Conservation (phyloP, 2,797 vertebrate species). For the Typhlichthys eigenmanni region DNA sequence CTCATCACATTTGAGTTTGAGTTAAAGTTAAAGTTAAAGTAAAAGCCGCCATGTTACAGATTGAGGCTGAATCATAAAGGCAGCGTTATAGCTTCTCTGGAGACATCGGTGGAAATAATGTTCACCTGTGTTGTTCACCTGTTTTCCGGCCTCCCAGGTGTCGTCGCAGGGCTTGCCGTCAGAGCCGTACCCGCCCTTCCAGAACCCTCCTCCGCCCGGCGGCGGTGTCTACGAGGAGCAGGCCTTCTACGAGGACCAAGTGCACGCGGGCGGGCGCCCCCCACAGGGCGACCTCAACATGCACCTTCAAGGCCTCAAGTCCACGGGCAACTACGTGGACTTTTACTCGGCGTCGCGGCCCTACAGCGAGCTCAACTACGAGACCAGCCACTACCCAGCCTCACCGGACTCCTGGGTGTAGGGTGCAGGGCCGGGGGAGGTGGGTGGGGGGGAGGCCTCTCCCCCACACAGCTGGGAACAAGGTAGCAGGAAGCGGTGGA, state of each 20-base stretch:
- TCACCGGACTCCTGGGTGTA: slow-evolving; percentile 99
- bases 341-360: slow-evolving; percentile 99
- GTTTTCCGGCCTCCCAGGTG: slow-evolving; percentile 71
- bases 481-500: slow-evolving; percentile 15
- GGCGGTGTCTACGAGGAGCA: slow-evolving; percentile 88
- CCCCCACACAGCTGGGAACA: slow-evolving; percentile 22
- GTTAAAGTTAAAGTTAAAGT: too few relatives aligned
- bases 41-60: too few relatives aligned
- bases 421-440: slow-evolving; percentile 50
- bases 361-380: slow-evolving; percentile 99
- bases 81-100: too few relatives aligned
- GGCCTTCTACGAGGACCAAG: slow-evolving; percentile 96
- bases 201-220: slow-evolving; percentile 83
- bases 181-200: slow-evolving; percentile 97
- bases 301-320: slow-evolving; percentile 97
- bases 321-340: slow-evolving; percentile 99
- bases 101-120: background rate
- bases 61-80: too few relatives aligned
- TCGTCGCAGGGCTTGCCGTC: slow-evolving; percentile 90
- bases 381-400: slow-evolving; percentile 99
- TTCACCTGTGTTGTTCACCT: background rate
- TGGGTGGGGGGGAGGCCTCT: background rate
- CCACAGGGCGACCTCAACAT: slow-evolving; percentile 94
- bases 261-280: slow-evolving; percentile 82
- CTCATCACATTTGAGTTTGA: too few relatives aligned